These are phyloP conservation scores for Columba janthina DNA, from an alignment of 2,113 vertebrate genomes.

Conservation along the genomic window DNA sequence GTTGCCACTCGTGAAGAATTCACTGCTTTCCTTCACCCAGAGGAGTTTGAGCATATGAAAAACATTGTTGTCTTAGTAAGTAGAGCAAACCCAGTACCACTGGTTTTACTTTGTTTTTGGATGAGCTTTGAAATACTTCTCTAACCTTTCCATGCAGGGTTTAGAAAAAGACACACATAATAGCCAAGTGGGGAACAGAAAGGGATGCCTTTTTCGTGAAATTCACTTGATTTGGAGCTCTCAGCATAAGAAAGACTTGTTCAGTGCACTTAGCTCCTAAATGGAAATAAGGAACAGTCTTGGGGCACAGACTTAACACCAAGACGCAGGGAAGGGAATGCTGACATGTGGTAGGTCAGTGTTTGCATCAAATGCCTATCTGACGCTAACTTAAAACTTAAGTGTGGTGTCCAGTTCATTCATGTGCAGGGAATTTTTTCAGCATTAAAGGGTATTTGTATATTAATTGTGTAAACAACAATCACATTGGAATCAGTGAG, in stretches of 20 bases:
- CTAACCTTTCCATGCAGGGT: background rate
- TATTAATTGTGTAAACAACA: background rate
- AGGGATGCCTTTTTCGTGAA: background rate
- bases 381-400: background rate
- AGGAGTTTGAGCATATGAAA: slow-evolving; percentile 98
- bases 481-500: background rate
- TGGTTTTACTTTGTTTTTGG: background rate
- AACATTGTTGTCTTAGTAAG: slow-evolving; percentile 94
- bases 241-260: background rate
- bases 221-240: background rate
- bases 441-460: background rate
- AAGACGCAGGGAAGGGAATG: background rate
- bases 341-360: background rate
- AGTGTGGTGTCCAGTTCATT: background rate
- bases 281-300: background rate
- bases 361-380: background rate
- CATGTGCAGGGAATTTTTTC: background rate
- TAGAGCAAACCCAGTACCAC: background rate
- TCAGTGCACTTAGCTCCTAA: background rate
- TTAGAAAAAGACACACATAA: background rate
- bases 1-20: slow-evolving; percentile 92
- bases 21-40: slow-evolving; percentile 94
- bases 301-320: background rate
- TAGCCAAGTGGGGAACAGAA: background rate
- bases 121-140: background rate